A percentile compares a stretch with the other conserved stretches of the same genome.
Conservation (phyloP, 1,140 invertebrate species). For the Goniozus legneri region DNA sequence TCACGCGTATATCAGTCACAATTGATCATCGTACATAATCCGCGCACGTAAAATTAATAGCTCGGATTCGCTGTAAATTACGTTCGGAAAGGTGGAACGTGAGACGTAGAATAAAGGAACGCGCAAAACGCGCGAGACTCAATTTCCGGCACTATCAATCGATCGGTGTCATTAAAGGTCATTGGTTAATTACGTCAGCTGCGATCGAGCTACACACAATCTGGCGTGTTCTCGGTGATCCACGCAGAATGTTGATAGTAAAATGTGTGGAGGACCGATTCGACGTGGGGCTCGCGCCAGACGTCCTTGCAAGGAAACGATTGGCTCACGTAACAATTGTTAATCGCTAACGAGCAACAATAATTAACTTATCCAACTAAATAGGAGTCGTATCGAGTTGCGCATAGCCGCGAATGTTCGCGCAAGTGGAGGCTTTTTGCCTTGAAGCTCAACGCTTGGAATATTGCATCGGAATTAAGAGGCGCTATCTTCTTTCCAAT, state of each 20-base stretch:
- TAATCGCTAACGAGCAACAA: constrained; percentile 46
- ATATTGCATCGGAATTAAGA: too few species aligned
- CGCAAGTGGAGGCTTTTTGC: constrained; percentile 12
- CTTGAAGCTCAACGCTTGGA: neutral
- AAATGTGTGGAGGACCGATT: neutral
- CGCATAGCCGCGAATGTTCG: constrained; percentile 25
- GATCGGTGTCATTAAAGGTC: constrained; percentile 30
- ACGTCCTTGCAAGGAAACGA: constrained; percentile 44
- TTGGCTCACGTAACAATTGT: constrained; percentile 43
- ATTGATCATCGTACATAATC: too few species aligned
- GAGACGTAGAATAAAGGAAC: constrained; percentile 6
- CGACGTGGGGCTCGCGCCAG: constrained; percentile 13
- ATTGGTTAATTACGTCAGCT: constrained; percentile 29
- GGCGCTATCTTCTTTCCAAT: too few species aligned
- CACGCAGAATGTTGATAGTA: constrained; percentile 6
- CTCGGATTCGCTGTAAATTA: too few species aligned
- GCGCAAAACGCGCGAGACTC: neutral
- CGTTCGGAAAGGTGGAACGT: too few species aligned
- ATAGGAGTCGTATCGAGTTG: constrained; percentile 28
- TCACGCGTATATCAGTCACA: too few species aligned
- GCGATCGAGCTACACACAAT: neutral
- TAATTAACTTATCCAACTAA: constrained; percentile 47
- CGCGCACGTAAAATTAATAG: too few species aligned
- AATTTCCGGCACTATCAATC: constrained; percentile 23
- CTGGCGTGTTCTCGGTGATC: neutral